Percentiles rank a stretch among this genome's conserved stretches.
phyloP scores from a whole-genome alignment of 2,888 invertebrate species.

The Thysanoteuthis rhombus region DNA sequence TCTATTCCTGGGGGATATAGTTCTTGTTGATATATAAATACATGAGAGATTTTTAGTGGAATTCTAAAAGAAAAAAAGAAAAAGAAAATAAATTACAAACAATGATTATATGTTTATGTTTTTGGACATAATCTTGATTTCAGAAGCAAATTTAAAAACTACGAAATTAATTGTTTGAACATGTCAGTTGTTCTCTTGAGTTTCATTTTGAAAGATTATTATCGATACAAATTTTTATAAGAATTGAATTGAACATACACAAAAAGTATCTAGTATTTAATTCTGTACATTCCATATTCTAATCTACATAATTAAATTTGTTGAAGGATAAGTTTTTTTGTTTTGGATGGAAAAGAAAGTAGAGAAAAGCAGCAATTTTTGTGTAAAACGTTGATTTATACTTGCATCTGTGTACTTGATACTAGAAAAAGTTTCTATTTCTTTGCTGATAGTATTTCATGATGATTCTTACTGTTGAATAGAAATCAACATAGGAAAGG shows the following conservation, averaged over 20 bases:
- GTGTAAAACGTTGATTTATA: neutral
- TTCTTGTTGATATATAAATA: neutral
- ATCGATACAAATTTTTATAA: neutral
- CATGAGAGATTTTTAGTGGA: neutral
- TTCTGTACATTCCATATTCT: neutral
- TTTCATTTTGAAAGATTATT: neutral
- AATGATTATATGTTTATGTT: neutral
- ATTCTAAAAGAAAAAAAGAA: neutral
- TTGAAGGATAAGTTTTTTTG: neutral
- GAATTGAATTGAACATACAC: neutral
- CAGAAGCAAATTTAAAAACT: neutral
- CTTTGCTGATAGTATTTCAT: neutral
- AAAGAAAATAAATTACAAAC: neutral
- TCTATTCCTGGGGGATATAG: neutral
- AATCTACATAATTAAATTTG: neutral
- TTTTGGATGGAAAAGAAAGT: neutral
- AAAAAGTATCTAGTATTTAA: neutral
- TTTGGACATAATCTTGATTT: neutral
- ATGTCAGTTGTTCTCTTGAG: conserved; percentile 12
- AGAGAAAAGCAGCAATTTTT: neutral
- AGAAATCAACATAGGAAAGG: no score
- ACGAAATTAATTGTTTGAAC: neutral
- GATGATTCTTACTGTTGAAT: neutral
- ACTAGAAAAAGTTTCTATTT: neutral
- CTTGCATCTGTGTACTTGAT: neutral